Conservation (phyloP, 1,140 invertebrate genomes). For the Matsumurasca onukii region DNA sequence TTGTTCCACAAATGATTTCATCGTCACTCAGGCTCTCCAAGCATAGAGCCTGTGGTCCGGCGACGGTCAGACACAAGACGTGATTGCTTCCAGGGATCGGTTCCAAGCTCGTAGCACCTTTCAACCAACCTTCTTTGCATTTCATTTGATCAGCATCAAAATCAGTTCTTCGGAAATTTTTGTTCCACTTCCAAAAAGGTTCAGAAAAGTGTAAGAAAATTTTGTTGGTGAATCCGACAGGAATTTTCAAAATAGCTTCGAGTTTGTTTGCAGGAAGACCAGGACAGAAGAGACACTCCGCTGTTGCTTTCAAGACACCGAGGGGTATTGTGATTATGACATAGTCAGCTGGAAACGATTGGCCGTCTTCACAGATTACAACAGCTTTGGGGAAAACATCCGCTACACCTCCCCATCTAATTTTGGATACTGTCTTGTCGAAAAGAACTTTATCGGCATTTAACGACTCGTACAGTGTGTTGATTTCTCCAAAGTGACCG, state of each 20-base stretch:
- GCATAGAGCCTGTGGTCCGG: constrained; percentile 55
- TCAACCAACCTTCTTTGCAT: constrained; percentile 64
- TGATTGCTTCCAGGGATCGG: constrained; percentile 66
- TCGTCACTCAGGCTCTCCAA: constrained; percentile 69
- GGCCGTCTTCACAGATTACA: constrained; percentile 51
- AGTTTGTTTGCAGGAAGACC: constrained; percentile 69
- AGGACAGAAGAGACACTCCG: constrained; percentile 73
- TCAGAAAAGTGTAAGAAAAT: constrained; percentile 79
- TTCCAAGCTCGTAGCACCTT: constrained; percentile 63
- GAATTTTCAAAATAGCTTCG: constrained; percentile 70
- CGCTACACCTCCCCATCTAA: constrained; percentile 58
- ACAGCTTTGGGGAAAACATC: constrained; percentile 39
- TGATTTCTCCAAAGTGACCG: constrained; percentile 62
- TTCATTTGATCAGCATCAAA: constrained; percentile 57
- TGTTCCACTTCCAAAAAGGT: constrained; percentile 69
- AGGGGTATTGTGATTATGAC: constrained; percentile 80
- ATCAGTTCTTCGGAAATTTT: constrained; percentile 54
- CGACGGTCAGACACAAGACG: constrained; percentile 55
- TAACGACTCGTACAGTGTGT: constrained; percentile 59
- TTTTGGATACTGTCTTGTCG: constrained; percentile 60
- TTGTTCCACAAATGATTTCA: constrained; percentile 40
- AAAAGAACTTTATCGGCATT: constrained; percentile 57
- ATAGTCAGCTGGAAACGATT: constrained; percentile 71
- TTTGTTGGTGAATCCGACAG: constrained; percentile 69
- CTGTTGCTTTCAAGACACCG: constrained; percentile 78